Percentiles rank a stretch among this genome's conserved stretches.
These are phyloP conservation scores for Heliconius hewitsoni DNA, from an alignment of 1,140 invertebrate species.

Conservation along the genomic window DNA sequence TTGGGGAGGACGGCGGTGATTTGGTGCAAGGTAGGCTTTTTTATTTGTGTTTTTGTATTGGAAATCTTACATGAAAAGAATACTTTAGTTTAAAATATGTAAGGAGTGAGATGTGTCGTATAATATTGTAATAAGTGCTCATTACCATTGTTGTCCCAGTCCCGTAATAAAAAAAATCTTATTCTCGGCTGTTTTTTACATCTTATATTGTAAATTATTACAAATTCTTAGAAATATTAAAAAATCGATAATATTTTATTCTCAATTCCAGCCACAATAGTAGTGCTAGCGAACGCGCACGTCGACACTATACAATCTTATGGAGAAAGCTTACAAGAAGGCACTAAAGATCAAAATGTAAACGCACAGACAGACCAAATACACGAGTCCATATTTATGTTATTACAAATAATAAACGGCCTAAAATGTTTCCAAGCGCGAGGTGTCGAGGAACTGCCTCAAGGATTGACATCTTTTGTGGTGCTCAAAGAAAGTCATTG, in stretches of 20 bases:
- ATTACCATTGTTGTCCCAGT: too few species aligned
- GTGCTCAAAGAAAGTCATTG: conserved; percentile 80
- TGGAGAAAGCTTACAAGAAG: conserved; percentile 81
- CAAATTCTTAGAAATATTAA: background rate
- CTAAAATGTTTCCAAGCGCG: conserved; percentile 92
- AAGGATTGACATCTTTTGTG: conserved; percentile 85
- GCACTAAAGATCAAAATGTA: conserved; percentile 72
- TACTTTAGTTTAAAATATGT: too few species aligned
- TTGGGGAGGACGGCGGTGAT: conserved; percentile 80
- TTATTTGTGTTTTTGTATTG: background rate
- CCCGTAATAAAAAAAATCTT: too few species aligned
- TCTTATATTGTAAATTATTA: too few species aligned
- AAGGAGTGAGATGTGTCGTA: too few species aligned
- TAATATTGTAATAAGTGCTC: too few species aligned
- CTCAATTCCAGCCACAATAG: conserved; percentile 85
- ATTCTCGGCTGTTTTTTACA: too few species aligned
- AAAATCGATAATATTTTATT: background rate
- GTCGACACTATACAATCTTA: conserved; percentile 86
- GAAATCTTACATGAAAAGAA: background rate
- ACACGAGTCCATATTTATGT: conserved; percentile 84
- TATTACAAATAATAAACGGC: conserved; percentile 90
- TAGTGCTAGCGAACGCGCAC: conserved; percentile 86
- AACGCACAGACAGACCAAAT: conserved; percentile 65
- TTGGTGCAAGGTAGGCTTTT: conserved; percentile 83
- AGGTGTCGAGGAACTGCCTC: conserved; percentile 89